Base-by-base conservation (phyloP, 1,140 invertebrate species). In the Goniozus legneri region DNA sequence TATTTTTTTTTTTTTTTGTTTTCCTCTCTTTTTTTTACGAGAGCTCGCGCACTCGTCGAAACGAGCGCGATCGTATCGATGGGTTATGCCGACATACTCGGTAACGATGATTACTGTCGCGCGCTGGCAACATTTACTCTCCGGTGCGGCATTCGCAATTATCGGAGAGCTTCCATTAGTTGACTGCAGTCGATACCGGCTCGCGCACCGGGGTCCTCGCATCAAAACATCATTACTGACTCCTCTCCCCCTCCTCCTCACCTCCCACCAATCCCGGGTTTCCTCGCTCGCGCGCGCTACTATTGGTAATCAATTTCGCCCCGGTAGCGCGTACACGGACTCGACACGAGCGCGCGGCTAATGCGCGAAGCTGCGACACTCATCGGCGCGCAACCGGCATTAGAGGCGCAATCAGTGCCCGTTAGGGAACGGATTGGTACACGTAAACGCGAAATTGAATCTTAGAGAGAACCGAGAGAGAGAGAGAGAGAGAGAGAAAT, bases 81-180 rank as follows among this genome's bases (percentile, higher is more conserved):
- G n/a, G n/a, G n/a, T n/a, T n/a, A n/a, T n/a, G n/a, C n/a, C n/a
- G n/a, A 27, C 24, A 27, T 27, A 27, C 45, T 51, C 52, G 46
- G 59, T 71, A 68, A 72, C 64, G 67, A 72, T 71, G 67, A 74
- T 74, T 74, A 74, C 70, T 72, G 64, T 64, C 67, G 65, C 55
- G 47, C 53, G 62, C 52, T 50, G 43, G 65, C 63, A 67, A 71
- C 67, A 71, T 70, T 72, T 67, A 72, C 63, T 74, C 65, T 65
- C 60, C 60, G 62, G 54, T 59, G 62, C 51, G 54, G 63, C 57
- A 68, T 66, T 73, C 58, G 69, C 69, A 75, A 75, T 76, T 74
- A 76, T 76, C 71, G 67, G 69, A 58, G 63, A 71, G 72, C 65
- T 71, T 75, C 72, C 72, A 76, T 76, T 75, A 75, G 72, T 75